A percentile compares a stretch with the other conserved stretches of the same genome.
Evolutionary conservation across 1,140 invertebrate genomes (phyloP).

Genomic region (Pseudomyrmex concolor): DNA sequence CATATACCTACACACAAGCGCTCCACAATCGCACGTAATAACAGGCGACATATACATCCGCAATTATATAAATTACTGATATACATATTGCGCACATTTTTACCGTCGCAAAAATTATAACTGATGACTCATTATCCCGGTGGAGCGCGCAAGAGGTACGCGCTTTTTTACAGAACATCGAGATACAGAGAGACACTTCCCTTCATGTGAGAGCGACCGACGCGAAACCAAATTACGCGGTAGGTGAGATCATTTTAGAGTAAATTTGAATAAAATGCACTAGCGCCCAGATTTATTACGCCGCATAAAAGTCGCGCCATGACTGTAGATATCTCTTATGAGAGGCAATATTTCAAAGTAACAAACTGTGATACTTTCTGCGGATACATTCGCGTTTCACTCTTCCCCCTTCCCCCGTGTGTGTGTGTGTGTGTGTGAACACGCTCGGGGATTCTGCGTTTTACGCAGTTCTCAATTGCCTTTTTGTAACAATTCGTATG

Average conservation of each 20-base stretch:
- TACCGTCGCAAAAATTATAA: background rate
- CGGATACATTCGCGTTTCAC: slow-evolving; percentile 36
- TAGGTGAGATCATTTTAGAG: slow-evolving; percentile 48
- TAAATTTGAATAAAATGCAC: slow-evolving; percentile 59
- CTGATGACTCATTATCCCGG: background rate
- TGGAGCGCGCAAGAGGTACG: background rate
- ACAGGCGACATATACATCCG: background rate
- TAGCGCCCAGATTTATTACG: slow-evolving; percentile 46
- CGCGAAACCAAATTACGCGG: slow-evolving; percentile 32
- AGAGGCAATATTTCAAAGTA: slow-evolving; percentile 56
- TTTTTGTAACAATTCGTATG: background rate
- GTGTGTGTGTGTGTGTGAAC: slow-evolving; percentile 10
- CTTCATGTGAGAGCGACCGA: background rate
- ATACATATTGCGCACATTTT: background rate
- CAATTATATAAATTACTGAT: slow-evolving; percentile 15
- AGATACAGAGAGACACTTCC: slow-evolving; percentile 7
- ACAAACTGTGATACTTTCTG: slow-evolving; percentile 56
- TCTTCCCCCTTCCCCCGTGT: too few species aligned
- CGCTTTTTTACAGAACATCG: slow-evolving; percentile 1
- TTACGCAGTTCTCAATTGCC: slow-evolving; percentile 18
- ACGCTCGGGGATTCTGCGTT: slow-evolving; percentile 4
- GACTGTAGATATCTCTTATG: slow-evolving; percentile 57
- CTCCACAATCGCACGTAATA: slow-evolving; percentile 11
- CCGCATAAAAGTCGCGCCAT: slow-evolving; percentile 45
- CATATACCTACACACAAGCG: background rate